Base-by-base conservation (phyloP, 2,797 vertebrate genomes). In the Myotis myotis region DNA sequence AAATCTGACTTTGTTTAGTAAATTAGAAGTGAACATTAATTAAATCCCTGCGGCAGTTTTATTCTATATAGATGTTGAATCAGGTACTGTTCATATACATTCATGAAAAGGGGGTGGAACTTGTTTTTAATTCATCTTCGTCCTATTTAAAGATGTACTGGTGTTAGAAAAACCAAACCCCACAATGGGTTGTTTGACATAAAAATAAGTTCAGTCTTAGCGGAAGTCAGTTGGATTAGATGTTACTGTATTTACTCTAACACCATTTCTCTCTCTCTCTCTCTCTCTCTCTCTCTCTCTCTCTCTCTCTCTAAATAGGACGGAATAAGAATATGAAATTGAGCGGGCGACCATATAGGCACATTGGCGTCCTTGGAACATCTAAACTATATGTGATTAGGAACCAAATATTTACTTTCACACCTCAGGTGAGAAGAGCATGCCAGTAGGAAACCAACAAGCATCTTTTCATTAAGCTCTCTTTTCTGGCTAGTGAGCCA, bases 351-450 rank as follows among this genome's bases (percentile, higher is more conserved):
- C 99, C 99, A 0, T 99, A 99, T 98, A 98, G 99, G 85, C 99
- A 99, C 97, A 99, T 99, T 6, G 99, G 99, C 30, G 99, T 99
- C 84, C 98, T 99, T 76, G 99, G 99, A 97, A 99, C 99, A 28
- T 99, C 99, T 44, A 99, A 99, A 97, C 98, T 99, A 86, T 99
- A 99, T 0, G 97, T 99, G 97, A 99, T 99, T 97, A 99, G 99
- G 98, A 99, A 99, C 97, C 98, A 98, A 60, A 99, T 98, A 97
- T 99, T 99, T 97, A 98, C 99, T 62, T 99, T 99, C 97, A 99
- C 99, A 41, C 99, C 99, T 70, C 99, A 99, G 99, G 99, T 99
- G 96, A 98, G 97, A 86, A 76, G 25, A 75, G 47, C 44, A 96
- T 93, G 9, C 83, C 91, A 81, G 17, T 85, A 94, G 57, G 41